A percentile compares a stretch with the other conserved stretches of the same genome.
Conservation (phyloP, 2,888 invertebrate genomes). For the Cheiracanthium punctorium region DNA sequence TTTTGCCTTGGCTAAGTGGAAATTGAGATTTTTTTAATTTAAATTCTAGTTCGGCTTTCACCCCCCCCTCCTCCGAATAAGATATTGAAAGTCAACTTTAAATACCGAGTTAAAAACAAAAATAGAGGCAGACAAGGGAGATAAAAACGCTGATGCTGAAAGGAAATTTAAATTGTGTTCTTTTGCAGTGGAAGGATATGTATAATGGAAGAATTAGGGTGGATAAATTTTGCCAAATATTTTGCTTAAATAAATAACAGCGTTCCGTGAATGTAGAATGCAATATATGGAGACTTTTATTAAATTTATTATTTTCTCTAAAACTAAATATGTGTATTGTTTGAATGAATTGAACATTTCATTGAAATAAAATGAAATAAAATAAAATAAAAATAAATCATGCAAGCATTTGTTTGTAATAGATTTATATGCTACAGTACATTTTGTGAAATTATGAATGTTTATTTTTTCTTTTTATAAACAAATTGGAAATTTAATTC, state of each 20-base stretch:
- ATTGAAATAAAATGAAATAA: too few species aligned
- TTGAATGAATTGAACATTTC: too few species aligned
- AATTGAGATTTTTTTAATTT: constrained; percentile 9
- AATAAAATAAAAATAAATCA: too few species aligned
- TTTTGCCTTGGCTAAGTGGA: constrained; percentile 1
- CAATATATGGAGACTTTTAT: too few species aligned
- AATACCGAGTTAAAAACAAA: constrained; percentile 51
- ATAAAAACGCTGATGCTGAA: constrained; percentile 5
- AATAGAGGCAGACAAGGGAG: constrained; percentile 45
- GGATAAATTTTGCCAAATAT: constrained; percentile 31
- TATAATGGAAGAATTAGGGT: constrained; percentile 40
- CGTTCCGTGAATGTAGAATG: too few species aligned
- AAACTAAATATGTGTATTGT: too few species aligned
- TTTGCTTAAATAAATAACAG: not conserved
- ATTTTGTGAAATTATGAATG: too few species aligned
- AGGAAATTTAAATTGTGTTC: constrained; percentile 42
- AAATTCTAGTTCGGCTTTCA: constrained; percentile 25
- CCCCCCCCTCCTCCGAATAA: constrained; percentile 22
- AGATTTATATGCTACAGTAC: too few species aligned
- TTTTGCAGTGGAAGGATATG: constrained; percentile 43
- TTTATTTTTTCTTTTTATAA: too few species aligned
- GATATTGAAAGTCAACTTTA: constrained; percentile 65
- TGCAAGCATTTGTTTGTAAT: too few species aligned
- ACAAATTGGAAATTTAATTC: too few species aligned
- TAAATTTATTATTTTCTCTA: too few species aligned